phyloP scores from a whole-genome alignment of 2,797 vertebrate species.

The Octomys mimax region DNA sequence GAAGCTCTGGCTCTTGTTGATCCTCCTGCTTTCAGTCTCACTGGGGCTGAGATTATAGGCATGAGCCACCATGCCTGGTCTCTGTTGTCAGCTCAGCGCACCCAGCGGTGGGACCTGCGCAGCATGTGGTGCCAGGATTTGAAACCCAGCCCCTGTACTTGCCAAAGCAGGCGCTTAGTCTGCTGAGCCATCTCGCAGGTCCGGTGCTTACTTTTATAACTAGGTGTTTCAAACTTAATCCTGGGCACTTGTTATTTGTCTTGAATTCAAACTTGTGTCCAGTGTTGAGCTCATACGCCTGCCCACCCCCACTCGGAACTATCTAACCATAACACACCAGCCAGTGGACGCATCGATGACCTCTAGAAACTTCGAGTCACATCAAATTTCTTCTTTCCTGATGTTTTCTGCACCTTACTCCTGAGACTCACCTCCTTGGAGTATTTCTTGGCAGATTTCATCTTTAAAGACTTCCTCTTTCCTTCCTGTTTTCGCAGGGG shows the following conservation, averaged over 20 bases:
- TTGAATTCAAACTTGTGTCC: not conserved
- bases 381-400: not conserved
- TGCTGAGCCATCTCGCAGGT: no score
- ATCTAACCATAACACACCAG: rapidly evolving
- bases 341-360: rapidly evolving
- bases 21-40: no score
- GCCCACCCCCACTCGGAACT: no score
- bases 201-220: not conserved
- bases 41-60: no score
- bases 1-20: no score
- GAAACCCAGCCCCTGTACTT: no score
- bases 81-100: no score
- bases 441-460: not conserved
- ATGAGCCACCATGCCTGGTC: no score
- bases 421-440: not conserved
- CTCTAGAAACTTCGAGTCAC: not conserved
- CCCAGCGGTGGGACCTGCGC: no score
- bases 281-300: not conserved
- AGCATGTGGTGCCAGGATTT: no score
- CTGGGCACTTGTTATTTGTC: not conserved
- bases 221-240: not conserved
- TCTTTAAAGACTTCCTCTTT: not conserved
- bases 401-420: not conserved
- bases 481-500: not conserved
- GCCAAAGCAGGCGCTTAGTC: no score